Percentiles rank a stretch among this genome's conserved stretches.
Conservation (phyloP, 2,888 invertebrate genomes). For the Oscheius sp. region DNA sequence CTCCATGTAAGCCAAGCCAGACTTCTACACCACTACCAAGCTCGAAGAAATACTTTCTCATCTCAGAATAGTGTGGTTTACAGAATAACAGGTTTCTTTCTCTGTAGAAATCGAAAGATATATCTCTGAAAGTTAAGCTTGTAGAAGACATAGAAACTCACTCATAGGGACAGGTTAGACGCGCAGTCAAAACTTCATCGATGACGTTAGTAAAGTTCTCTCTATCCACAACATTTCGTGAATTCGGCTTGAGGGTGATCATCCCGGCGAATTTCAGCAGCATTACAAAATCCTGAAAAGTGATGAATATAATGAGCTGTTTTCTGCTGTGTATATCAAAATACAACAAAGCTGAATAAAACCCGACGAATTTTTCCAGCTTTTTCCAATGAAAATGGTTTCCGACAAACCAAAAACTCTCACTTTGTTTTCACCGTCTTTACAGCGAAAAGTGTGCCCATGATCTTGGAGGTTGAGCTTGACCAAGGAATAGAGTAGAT, state of each 20-base stretch:
- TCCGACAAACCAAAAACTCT: no score
- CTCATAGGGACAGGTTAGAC: background rate
- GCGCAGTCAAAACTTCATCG: background rate
- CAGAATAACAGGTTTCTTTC: background rate
- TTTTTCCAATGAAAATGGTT: no score
- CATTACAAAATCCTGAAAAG: background rate
- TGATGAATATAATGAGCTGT: background rate
- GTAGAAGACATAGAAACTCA: background rate
- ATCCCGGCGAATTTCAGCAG: background rate
- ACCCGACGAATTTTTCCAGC: background rate
- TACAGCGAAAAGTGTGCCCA: background rate
- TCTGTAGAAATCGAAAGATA: background rate
- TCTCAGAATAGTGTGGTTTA: background rate
- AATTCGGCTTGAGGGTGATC: background rate
- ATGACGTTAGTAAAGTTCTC: background rate
- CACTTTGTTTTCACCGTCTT: background rate
- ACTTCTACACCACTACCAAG: constrained; percentile 1
- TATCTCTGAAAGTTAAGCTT: background rate
- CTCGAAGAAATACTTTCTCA: background rate
- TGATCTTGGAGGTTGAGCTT: background rate
- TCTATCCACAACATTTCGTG: background rate
- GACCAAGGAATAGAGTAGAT: constrained; percentile 11
- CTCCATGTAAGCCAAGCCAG: constrained; percentile 30
- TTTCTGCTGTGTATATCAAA: no score
- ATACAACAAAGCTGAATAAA: background rate